phyloP scores from a whole-genome alignment of 1,140 invertebrate genomes.

The Pseudomyrmex sp. region DNA sequence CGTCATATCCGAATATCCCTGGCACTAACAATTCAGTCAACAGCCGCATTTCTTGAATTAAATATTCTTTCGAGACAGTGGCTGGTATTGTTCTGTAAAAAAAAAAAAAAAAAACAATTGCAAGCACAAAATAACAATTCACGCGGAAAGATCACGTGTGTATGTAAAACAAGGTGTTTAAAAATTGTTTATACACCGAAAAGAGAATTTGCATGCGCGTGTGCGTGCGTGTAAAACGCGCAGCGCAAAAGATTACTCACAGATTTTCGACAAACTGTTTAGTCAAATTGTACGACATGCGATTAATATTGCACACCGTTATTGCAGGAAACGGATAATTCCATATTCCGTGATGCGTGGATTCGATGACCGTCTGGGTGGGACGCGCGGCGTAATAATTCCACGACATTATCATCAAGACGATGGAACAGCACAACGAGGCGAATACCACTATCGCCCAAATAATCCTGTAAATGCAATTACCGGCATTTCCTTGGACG shows the following conservation, averaged over 20 bases:
- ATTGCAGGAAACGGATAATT: conserved; percentile 90
- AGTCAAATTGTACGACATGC: conserved; percentile 85
- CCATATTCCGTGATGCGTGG: conserved; percentile 89
- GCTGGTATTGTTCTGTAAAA: conserved; percentile 63
- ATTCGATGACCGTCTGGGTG: conserved; percentile 87
- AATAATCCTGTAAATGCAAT: conserved; percentile 74
- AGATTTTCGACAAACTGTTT: conserved; percentile 81
- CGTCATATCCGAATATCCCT: conserved; percentile 63
- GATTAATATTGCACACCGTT: conserved; percentile 89
- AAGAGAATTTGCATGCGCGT: too few relatives aligned
- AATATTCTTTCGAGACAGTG: conserved; percentile 63
- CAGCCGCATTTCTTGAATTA: conserved; percentile 71
- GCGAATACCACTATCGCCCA: conserved; percentile 83
- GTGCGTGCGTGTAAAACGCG: background rate
- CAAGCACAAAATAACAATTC: background rate
- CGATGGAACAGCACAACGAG: conserved; percentile 81
- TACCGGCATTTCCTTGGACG: background rate
- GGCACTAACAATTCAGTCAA: conserved; percentile 72
- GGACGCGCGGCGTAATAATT: conserved; percentile 83
- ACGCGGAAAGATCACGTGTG: too few relatives aligned
- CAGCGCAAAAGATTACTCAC: conserved; percentile 78
- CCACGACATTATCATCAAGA: conserved; percentile 83
- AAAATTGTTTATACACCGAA: too few relatives aligned
- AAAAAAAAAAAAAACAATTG: conserved; percentile 30
- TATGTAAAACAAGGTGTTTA: too few relatives aligned